phyloP scores from a whole-genome alignment of 1,140 invertebrate species.

The Temnothorax longispinosus region DNA sequence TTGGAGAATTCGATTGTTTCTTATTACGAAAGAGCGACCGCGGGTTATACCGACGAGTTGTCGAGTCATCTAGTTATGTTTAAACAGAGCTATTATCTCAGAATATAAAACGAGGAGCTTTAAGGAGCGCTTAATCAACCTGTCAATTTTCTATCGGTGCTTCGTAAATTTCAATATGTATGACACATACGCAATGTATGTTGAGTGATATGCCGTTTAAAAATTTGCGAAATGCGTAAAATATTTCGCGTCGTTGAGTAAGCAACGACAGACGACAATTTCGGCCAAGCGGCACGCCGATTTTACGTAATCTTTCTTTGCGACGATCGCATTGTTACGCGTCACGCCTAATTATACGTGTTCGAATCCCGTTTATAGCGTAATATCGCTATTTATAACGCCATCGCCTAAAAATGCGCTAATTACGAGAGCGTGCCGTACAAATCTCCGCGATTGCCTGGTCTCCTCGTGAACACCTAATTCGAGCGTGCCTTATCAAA shows the following conservation, averaged over 20 bases:
- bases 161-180: not conserved
- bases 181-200: not conserved
- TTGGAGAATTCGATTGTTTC: not conserved
- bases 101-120: slow-evolving; percentile 6
- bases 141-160: not conserved
- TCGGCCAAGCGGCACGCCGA: not conserved
- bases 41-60: not conserved
- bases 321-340: not conserved
- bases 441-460: not conserved
- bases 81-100: not conserved
- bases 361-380: not conserved
- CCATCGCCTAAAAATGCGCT: not conserved
- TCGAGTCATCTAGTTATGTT: not conserved
- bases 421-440: not conserved
- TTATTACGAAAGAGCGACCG: not conserved
- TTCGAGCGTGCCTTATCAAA: not conserved
- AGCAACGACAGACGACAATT: too few species aligned
- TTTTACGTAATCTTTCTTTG: not conserved
- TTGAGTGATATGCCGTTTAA: not conserved
- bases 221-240: not conserved
- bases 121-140: not conserved
- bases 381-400: not conserved
- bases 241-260: not conserved
- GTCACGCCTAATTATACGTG: not conserved
- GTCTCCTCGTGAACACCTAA: not conserved